Conservation (phyloP, 2,113 vertebrate species). For the Pelvicachromis taeniatus region DNA sequence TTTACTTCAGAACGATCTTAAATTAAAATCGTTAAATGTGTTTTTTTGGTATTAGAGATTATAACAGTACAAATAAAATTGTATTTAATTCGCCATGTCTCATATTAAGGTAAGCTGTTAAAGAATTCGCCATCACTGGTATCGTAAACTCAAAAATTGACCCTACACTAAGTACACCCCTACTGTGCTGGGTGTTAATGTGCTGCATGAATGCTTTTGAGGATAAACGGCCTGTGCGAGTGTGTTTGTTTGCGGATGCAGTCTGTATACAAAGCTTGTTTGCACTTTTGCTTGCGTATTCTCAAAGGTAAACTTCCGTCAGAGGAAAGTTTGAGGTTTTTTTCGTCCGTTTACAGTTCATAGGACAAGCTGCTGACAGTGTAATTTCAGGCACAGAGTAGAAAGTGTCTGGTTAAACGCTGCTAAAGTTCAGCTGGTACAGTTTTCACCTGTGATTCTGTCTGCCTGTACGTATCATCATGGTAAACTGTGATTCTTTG, state of each 20-base stretch:
- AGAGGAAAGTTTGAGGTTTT: slow-evolving; percentile 57
- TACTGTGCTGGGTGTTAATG: not conserved
- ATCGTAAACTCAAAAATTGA: not conserved
- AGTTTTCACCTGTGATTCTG: not conserved
- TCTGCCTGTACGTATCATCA: not conserved
- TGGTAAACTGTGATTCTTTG: not conserved
- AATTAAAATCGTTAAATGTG: not conserved
- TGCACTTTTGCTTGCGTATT: slow-evolving; percentile 22
- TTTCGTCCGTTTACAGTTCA: slow-evolving; percentile 56
- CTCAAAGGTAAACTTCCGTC: slow-evolving; percentile 55
- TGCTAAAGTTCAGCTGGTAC: not conserved
- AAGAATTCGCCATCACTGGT: not conserved
- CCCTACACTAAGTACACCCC: not conserved
- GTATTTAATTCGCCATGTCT: not conserved
- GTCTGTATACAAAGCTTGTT: slow-evolving; percentile 22
- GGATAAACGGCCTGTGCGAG: not conserved
- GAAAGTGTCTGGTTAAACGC: not conserved
- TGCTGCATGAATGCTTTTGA: not conserved
- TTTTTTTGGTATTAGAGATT: not conserved
- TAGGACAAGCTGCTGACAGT: slow-evolving; percentile 58
- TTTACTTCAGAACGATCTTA: not conserved
- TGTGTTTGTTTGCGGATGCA: not conserved
- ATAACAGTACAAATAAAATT: not conserved
- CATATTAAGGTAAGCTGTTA: not conserved
- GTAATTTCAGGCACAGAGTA: slow-evolving; percentile 21